A percentile compares a stretch with the other conserved stretches of the same genome.
Evolutionary conservation across 64 coral and sea anemone species (phyloP).

Genomic region (Cladopsammia gracilis): DNA sequence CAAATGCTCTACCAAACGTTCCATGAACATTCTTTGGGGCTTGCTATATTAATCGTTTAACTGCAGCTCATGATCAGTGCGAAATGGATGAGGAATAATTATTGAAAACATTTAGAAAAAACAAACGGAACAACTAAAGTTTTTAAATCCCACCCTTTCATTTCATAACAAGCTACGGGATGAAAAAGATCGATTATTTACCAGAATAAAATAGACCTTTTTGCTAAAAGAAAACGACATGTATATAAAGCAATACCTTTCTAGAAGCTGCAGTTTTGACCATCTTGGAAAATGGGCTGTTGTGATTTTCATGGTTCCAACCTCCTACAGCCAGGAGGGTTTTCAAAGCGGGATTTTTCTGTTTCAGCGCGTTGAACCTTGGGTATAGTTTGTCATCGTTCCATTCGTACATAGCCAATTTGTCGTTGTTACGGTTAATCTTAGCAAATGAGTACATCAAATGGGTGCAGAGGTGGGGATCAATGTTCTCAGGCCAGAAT

Average conservation of each 20-base stretch:
- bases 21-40: too few relatives aligned
- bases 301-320: slow-evolving; percentile 68
- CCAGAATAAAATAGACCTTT: too few relatives aligned
- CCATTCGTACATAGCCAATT: slow-evolving; percentile 70
- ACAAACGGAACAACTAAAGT: too few relatives aligned
- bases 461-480: slow-evolving; percentile 52
- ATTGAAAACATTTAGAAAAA: too few relatives aligned
- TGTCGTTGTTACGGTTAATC: slow-evolving; percentile 43
- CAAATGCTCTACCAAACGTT: too few relatives aligned
- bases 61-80: too few relatives aligned
- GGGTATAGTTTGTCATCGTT: slow-evolving; percentile 69
- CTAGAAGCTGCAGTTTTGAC: slow-evolving; percentile 56
- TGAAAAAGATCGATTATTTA: too few relatives aligned
- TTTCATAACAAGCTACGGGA: too few relatives aligned
- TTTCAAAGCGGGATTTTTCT: slow-evolving; percentile 31
- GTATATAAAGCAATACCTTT: slow-evolving; percentile 47
- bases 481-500: slow-evolving; percentile 57
- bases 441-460: slow-evolving; percentile 73
- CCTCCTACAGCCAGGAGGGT: slow-evolving; percentile 62
- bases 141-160: too few relatives aligned
- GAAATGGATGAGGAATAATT: too few relatives aligned
- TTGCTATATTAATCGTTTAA: too few relatives aligned
- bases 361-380: slow-evolving; percentile 58
- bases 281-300: slow-evolving; percentile 67
- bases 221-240: too few relatives aligned